These are phyloP conservation scores for Tinea semifulvella DNA, from an alignment of 2,888 invertebrate genomes.

Conservation along the genomic window DNA sequence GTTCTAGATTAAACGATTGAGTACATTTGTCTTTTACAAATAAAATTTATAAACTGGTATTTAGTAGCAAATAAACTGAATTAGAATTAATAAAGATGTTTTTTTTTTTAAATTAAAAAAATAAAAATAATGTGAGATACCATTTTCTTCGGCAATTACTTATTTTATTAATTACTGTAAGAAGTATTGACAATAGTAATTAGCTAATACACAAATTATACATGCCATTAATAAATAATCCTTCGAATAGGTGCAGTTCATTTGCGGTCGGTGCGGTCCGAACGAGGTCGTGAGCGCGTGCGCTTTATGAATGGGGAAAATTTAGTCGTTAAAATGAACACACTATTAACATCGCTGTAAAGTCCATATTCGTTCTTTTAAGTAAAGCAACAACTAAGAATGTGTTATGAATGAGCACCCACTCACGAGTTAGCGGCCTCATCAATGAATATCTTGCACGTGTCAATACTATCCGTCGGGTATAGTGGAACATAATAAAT, in stretches of 20 bases:
- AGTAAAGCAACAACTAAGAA: not conserved
- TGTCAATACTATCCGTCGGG: conserved; percentile 6
- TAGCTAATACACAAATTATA: not conserved
- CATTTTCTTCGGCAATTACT: too few species aligned
- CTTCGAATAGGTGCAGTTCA: conserved; percentile 5
- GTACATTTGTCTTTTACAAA: too few species aligned
- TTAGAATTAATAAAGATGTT: too few species aligned
- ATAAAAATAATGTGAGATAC: too few species aligned
- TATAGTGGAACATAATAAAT: conserved; percentile 3
- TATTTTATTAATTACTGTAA: too few species aligned
- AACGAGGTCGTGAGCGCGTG: conserved; percentile 12
- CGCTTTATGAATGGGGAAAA: conserved; percentile 11
- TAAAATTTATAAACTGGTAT: too few species aligned
- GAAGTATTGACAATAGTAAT: not conserved
- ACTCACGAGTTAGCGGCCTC: conserved; percentile 5
- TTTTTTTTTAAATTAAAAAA: too few species aligned
- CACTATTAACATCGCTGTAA: not conserved
- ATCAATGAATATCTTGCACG: conserved; percentile 8
- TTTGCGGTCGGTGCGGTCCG: conserved; percentile 9
- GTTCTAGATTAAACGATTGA: too few species aligned
- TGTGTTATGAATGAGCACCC: conserved; percentile 6
- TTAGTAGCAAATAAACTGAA: too few species aligned
- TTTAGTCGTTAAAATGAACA: not conserved
- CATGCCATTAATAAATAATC: not conserved
- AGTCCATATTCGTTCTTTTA: not conserved